These are phyloP conservation scores for Narcine bancroftii DNA, from an alignment of 2,113 vertebrate genomes.

Conservation along the genomic window DNA sequence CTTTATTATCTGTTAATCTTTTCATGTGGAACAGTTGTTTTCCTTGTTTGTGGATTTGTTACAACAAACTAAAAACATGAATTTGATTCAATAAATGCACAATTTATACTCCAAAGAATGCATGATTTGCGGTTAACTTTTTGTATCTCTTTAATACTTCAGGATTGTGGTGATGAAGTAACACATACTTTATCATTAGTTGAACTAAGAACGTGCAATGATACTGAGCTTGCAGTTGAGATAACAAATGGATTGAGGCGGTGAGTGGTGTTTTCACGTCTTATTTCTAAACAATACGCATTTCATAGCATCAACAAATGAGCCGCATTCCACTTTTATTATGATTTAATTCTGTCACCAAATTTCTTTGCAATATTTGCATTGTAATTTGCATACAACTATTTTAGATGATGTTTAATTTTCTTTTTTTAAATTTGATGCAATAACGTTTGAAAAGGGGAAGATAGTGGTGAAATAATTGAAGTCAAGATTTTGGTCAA, in stretches of 20 bases:
- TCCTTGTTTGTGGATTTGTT: constrained; percentile 8
- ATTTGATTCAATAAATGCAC: not conserved
- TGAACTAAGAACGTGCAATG: constrained; percentile 60
- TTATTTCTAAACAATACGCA: not conserved
- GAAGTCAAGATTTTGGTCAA: too few relatives aligned
- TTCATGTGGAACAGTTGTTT: not conserved
- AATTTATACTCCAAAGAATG: constrained; percentile 8
- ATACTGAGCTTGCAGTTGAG: constrained; percentile 66
- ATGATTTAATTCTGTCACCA: not conserved
- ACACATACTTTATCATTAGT: constrained; percentile 51
- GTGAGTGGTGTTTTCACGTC: constrained; percentile 49
- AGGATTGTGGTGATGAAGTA: constrained; percentile 64
- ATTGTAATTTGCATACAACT: too few relatives aligned
- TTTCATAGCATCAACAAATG: not conserved
- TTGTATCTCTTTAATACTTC: constrained; percentile 39
- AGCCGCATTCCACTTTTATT: not conserved
- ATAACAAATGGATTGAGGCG: constrained; percentile 63
- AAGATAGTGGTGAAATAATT: not conserved
- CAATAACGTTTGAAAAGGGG: too few relatives aligned
- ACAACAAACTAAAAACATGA: not conserved
- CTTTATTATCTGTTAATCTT: constrained; percentile 5
- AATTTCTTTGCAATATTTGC: not conserved
- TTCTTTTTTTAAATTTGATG: not conserved
- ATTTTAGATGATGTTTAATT: not conserved
- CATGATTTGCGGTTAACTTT: not conserved